These are phyloP conservation scores for Muscina levida DNA, from an alignment of 2,888 invertebrate genomes.

Conservation along the genomic window DNA sequence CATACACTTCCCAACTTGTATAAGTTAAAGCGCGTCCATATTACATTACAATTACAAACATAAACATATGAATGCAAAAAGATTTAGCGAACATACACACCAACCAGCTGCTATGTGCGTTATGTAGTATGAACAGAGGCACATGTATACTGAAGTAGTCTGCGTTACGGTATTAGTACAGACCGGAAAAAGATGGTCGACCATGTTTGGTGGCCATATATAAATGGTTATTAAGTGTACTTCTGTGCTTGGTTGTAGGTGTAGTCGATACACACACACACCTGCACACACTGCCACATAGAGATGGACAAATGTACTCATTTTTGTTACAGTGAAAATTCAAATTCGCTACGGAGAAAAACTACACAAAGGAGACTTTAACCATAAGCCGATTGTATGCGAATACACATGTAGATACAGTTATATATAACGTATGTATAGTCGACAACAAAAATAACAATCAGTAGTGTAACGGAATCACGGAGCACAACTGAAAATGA, in stretches of 20 bases:
- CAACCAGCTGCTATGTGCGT: neutral
- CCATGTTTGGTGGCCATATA: constrained; percentile 57
- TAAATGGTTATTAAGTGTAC: constrained; percentile 55
- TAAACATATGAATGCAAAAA: constrained; percentile 17
- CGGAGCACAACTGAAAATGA: constrained; percentile 5
- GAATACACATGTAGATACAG: constrained; percentile 39
- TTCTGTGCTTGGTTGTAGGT: constrained; percentile 5
- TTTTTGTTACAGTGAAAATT: constrained; percentile 27
- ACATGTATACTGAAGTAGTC: constrained; percentile 1
- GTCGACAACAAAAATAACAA: constrained; percentile 4
- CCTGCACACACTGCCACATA: neutral
- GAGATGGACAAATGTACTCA: neutral
- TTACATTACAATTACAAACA: constrained; percentile 32
- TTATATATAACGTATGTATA: neutral
- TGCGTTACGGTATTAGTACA: constrained; percentile 14
- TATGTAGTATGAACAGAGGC: neutral
- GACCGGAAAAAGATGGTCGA: constrained; percentile 40
- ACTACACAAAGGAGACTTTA: constrained; percentile 28
- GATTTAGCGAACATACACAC: constrained; percentile 25
- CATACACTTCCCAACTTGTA: neutral
- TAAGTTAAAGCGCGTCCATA: constrained; percentile 19
- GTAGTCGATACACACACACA: neutral
- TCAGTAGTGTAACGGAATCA: neutral
- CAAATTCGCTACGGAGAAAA: constrained; percentile 8
- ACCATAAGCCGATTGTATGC: constrained; percentile 59